Conservation (phyloP, 2,797 vertebrate species). For the Novumbra hubbsi region DNA sequence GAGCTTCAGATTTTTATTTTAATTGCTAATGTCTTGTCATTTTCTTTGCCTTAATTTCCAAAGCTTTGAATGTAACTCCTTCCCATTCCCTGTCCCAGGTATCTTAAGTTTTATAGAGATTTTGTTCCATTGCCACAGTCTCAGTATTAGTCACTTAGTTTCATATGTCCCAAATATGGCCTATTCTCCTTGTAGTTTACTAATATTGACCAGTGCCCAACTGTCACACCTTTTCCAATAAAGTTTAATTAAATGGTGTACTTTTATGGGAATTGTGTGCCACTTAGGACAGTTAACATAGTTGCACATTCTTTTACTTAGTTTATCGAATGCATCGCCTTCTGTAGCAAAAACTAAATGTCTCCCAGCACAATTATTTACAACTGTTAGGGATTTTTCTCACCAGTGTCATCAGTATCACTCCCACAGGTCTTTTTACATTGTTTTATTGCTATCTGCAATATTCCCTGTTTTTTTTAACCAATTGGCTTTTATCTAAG, state of each 20-base stretch:
- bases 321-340: slow-evolving; percentile 9
- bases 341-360: neutral
- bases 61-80: slow-evolving; percentile 63
- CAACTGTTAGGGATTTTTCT: neutral
- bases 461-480: slow-evolving; percentile 20
- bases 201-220: neutral
- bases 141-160: too few species aligned
- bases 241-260: neutral
- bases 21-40: slow-evolving; percentile 17
- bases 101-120: slow-evolving; percentile 5
- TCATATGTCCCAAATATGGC: too few species aligned
- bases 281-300: neutral
- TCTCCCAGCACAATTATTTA: slow-evolving; percentile 16
- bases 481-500: slow-evolving; percentile 34
- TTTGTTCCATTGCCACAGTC: neutral
- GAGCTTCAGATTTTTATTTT: slow-evolving; percentile 17
- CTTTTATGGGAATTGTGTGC: neutral
- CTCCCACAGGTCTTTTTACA: neutral
- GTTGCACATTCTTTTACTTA: slow-evolving; percentile 9
- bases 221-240: neutral
- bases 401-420: neutral
- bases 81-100: slow-evolving; percentile 6
- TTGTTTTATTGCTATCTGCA: slow-evolving; percentile 44
- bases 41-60: slow-evolving; percentile 58
- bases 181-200: neutral